Percentiles rank a stretch among this genome's conserved stretches.
phyloP scores from a whole-genome alignment of 2,113 vertebrate species.

The Gopherus flavomarginatus region DNA sequence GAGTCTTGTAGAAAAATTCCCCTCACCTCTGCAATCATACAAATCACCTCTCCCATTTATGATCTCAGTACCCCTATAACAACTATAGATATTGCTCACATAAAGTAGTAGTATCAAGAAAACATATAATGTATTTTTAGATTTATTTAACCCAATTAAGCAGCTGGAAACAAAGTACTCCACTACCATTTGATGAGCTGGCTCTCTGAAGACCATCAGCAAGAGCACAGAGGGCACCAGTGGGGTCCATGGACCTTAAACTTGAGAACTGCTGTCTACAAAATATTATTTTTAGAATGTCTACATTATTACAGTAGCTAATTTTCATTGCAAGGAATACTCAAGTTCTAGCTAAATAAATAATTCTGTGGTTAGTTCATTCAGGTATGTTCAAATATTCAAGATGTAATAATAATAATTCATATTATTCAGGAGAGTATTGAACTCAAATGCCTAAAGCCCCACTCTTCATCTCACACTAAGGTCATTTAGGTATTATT shows the following conservation, averaged over 20 bases:
- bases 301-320: constrained; percentile 1
- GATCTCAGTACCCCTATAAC: not conserved
- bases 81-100: not conserved
- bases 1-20: not conserved
- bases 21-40: not conserved
- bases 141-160: not conserved
- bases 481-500: not conserved
- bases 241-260: not conserved
- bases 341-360: constrained; percentile 36
- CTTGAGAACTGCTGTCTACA: not conserved
- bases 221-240: not conserved
- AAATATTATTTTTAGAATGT: not conserved
- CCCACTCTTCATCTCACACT: not conserved
- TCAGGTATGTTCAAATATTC: not conserved
- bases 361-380: constrained; percentile 15
- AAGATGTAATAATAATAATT: not conserved
- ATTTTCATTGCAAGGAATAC: constrained; percentile 5
- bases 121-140: not conserved
- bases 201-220: not conserved
- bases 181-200: not conserved
- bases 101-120: not conserved
- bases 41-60: not conserved
- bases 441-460: not conserved
- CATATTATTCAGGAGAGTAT: not conserved
- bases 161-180: not conserved